Percentiles rank a stretch among this genome's conserved stretches.
These are phyloP conservation scores for Scleropages formosus DNA, from an alignment of 2,797 vertebrate genomes.

Conservation along the genomic window DNA sequence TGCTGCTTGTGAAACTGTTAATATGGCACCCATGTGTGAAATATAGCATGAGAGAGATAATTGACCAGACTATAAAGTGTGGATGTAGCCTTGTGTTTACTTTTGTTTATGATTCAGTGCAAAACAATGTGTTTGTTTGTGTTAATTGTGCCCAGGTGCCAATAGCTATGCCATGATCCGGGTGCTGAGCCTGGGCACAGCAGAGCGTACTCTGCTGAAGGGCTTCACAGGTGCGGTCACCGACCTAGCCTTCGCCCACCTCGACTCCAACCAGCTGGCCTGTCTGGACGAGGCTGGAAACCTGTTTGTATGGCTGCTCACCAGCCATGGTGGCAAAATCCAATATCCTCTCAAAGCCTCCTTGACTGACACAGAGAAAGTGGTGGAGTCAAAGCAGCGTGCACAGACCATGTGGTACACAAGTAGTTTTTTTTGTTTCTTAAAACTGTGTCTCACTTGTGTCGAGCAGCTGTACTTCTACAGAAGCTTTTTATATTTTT, in stretches of 20 bases:
- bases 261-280: slow-evolving; percentile 90
- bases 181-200: slow-evolving; percentile 83
- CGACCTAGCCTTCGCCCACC: slow-evolving; percentile 95
- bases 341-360: slow-evolving; percentile 76
- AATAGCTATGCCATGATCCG: slow-evolving; percentile 93
- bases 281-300: slow-evolving; percentile 95
- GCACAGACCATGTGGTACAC: too few species aligned
- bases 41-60: too few species aligned
- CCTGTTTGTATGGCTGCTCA: slow-evolving; percentile 93
- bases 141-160: slow-evolving; percentile 72
- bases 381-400: too few species aligned
- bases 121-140: neutral
- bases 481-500: too few species aligned
- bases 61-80: too few species aligned
- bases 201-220: slow-evolving; percentile 89
- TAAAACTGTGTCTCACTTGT: too few species aligned
- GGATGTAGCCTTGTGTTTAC: neutral
- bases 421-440: too few species aligned
- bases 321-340: slow-evolving; percentile 85
- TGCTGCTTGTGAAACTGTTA: too few species aligned
- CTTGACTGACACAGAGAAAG: too few species aligned
- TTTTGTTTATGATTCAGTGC: neutral
- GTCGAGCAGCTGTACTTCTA: too few species aligned
- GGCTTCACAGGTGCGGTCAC: slow-evolving; percentile 91
- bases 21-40: too few species aligned